Evolutionary conservation across 2,888 invertebrate species (phyloP).

Genomic region (Nematopogon swammerdamellus): DNA sequence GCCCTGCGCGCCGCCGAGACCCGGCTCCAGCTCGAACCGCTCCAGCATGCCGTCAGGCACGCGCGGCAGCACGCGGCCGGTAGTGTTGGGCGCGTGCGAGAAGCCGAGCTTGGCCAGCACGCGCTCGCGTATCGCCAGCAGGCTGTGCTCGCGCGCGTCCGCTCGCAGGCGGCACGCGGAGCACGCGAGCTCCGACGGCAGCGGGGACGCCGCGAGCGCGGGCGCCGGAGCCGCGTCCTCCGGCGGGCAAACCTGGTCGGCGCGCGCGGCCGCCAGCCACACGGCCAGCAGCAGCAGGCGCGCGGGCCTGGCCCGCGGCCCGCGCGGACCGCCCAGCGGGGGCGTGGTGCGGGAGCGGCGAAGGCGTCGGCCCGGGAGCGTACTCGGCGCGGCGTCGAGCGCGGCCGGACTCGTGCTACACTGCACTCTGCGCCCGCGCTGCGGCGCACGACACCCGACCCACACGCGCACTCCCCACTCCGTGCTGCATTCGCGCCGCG

Average conservation of each 20-base stretch:
- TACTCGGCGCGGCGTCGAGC: slow-evolving; percentile 33
- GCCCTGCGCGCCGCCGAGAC: slow-evolving; percentile 20
- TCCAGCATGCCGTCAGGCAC: slow-evolving; percentile 57
- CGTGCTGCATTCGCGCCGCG: slow-evolving; percentile 2
- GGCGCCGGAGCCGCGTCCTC: slow-evolving; percentile 25
- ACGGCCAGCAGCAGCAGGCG: slow-evolving; percentile 53
- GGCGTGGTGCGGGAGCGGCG: slow-evolving; percentile 37
- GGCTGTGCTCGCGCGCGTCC: slow-evolving; percentile 57
- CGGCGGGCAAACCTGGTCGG: slow-evolving; percentile 2
- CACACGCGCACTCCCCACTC: slow-evolving; percentile 11
- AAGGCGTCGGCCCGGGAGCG: slow-evolving; percentile 41
- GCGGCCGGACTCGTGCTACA: slow-evolving; percentile 21
- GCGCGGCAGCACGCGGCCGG: slow-evolving; percentile 52
- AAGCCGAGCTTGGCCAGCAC: slow-evolving; percentile 62
- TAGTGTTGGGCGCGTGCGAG: slow-evolving; percentile 61
- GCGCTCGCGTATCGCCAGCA: slow-evolving; percentile 62
- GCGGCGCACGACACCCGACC: slow-evolving; percentile 26
- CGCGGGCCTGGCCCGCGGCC: slow-evolving; percentile 57
- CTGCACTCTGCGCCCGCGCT: slow-evolving; percentile 34
- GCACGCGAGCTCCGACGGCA: slow-evolving; percentile 36
- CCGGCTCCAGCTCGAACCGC: slow-evolving; percentile 28
- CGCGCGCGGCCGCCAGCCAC: slow-evolving; percentile 39
- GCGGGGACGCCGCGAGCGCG: slow-evolving; percentile 36
- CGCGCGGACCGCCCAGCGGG: slow-evolving; percentile 54
- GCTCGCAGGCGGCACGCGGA: slow-evolving; percentile 54